Conservation (phyloP, 2,113 vertebrate genomes). For the Ivindomyrus marchei region DNA sequence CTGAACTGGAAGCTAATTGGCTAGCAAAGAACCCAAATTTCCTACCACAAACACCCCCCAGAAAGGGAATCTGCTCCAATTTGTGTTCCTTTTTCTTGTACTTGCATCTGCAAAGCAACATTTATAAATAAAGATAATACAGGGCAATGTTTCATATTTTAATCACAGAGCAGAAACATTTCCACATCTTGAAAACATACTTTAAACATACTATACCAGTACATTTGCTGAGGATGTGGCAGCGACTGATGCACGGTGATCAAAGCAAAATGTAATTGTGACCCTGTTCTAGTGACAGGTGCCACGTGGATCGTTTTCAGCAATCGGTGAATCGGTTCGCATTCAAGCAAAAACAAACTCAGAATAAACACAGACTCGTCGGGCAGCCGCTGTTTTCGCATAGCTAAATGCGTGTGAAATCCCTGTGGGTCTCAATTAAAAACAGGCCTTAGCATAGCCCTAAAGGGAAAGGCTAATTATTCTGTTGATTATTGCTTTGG, state of each 20-base stretch:
- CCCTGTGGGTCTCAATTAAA: slow-evolving; percentile 68
- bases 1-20: slow-evolving; percentile 69
- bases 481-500: slow-evolving; percentile 57
- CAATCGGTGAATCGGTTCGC: slow-evolving; percentile 50
- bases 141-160: slow-evolving; percentile 36
- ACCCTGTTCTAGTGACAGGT: slow-evolving; percentile 56
- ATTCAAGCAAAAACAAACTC: slow-evolving; percentile 42
- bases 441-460: slow-evolving; percentile 57
- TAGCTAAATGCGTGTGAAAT: slow-evolving; percentile 66
- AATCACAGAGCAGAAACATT: not conserved
- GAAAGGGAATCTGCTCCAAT: slow-evolving; percentile 65
- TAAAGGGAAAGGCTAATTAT: slow-evolving; percentile 65
- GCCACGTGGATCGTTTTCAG: slow-evolving; percentile 36
- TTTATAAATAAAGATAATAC: slow-evolving; percentile 60
- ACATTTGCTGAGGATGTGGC: not conserved
- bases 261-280: slow-evolving; percentile 46
- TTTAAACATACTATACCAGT: not conserved
- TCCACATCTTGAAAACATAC: not conserved
- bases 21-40: slow-evolving; percentile 66
- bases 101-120: slow-evolving; percentile 64
- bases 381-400: slow-evolving; percentile 43
- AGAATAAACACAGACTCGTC: slow-evolving; percentile 40
- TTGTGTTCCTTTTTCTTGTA: slow-evolving; percentile 64
- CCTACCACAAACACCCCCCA: slow-evolving; percentile 62
- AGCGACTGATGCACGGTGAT: not conserved